These are phyloP conservation scores for Bombus confusus DNA, from an alignment of 1,140 invertebrate species.

Conservation along the genomic window DNA sequence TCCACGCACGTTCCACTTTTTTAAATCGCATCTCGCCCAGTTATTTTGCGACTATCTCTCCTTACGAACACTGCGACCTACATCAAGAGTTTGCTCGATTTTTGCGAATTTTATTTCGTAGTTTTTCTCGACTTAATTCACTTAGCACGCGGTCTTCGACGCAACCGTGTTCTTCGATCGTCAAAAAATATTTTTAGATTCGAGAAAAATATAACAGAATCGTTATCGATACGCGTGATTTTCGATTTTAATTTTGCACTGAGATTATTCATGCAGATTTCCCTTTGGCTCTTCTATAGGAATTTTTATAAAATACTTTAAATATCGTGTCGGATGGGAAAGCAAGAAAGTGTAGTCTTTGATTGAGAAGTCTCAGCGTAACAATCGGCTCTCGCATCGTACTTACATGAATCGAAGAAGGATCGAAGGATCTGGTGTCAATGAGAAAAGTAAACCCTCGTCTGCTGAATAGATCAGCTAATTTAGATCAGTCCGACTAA, in stretches of 20 bases:
- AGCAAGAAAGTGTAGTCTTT: no score
- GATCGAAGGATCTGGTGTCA: not conserved
- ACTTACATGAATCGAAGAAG: not conserved
- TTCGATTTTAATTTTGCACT: not conserved
- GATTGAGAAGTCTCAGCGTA: not conserved
- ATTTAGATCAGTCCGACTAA: constrained; percentile 14
- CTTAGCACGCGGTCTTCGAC: not conserved
- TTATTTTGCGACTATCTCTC: not conserved
- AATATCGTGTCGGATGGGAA: no score
- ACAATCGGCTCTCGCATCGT: not conserved
- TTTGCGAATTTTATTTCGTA: not conserved
- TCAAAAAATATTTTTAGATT: not conserved
- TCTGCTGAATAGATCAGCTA: not conserved
- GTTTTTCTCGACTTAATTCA: no score
- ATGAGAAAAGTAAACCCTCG: not conserved
- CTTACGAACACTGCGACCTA: not conserved
- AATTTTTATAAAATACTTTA: no score
- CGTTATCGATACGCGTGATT: not conserved
- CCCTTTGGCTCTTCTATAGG: no score
- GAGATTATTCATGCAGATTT: no score
- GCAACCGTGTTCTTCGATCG: not conserved
- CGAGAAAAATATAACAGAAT: not conserved
- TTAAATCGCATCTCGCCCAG: not conserved
- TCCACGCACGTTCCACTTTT: constrained; percentile 23
- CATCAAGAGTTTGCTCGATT: not conserved